phyloP scores from a whole-genome alignment of 1,140 invertebrate genomes.

The Diorhabda carinulata region DNA sequence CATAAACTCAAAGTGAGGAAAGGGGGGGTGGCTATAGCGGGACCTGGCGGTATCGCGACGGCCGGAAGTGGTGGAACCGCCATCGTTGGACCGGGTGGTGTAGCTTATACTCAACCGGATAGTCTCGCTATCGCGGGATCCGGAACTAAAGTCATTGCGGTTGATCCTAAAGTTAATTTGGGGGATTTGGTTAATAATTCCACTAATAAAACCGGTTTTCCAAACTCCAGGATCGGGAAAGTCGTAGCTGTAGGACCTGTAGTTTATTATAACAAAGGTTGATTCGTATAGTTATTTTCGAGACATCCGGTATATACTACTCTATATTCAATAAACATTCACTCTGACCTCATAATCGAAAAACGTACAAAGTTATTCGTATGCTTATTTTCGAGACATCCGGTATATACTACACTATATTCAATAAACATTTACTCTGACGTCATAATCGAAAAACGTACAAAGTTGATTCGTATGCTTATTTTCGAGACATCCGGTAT shows the following conservation, averaged over 20 bases:
- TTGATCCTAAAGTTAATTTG: conserved; percentile 56
- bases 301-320: too few species aligned
- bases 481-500: too few species aligned
- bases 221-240: conserved; percentile 53
- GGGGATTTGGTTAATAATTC: conserved; percentile 40
- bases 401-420: too few species aligned
- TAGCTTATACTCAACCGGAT: conserved; percentile 64
- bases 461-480: too few species aligned
- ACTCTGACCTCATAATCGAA: too few species aligned
- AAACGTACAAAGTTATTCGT: too few species aligned
- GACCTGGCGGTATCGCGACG: conserved; percentile 68
- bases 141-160: conserved; percentile 59
- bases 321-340: too few species aligned
- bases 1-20: conserved; percentile 61
- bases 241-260: conserved; percentile 65
- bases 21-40: conserved; percentile 70
- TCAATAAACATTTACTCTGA: too few species aligned
- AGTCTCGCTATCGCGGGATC: conserved; percentile 67
- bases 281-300: too few species aligned
- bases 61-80: conserved; percentile 69
- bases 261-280: conserved; percentile 59
- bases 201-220: conserved; percentile 42
- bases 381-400: too few species aligned
- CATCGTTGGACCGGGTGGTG: conserved; percentile 67
- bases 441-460: too few species aligned